Evolutionary conservation across 2,888 invertebrate genomes (phyloP).

Genomic region (Ashinkailepas kermadecensis): DNA sequence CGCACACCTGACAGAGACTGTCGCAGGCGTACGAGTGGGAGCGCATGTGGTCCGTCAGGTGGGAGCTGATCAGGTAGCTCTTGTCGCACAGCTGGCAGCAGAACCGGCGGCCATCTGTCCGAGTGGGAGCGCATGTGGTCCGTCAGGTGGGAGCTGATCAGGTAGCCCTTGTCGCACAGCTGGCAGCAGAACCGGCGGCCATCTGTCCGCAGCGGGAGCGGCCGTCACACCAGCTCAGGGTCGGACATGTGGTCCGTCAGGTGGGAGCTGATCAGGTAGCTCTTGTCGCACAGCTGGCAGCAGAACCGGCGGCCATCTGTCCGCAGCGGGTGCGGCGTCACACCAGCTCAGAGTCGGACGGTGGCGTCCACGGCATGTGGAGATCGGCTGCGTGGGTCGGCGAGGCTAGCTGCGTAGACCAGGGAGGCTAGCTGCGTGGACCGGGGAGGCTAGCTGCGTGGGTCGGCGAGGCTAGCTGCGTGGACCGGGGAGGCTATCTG

Average conservation of each 20-base stretch:
- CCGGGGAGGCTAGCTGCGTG: no score
- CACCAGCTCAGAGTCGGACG: no score
- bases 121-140: constrained; percentile 17
- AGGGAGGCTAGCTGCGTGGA: no score
- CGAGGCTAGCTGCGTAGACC: no score
- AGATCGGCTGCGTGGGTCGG: no score
- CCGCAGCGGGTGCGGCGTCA: no score
- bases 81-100: constrained; percentile 12
- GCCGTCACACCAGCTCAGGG: no score
- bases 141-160: constrained; percentile 1
- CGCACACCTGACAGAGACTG: not conserved
- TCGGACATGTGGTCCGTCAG: constrained; percentile 16
- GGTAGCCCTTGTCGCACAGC: constrained; percentile 5
- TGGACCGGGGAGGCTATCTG: no score
- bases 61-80: not conserved
- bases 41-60: constrained; percentile 15
- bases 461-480: no score
- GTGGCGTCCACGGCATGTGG: no score
- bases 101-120: not conserved
- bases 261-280: constrained; percentile 1
- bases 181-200: not conserved
- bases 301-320: not conserved
- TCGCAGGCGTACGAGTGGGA: not conserved
- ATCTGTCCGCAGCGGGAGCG: constrained; percentile 1
- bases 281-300: constrained; percentile 12